phyloP scores from a whole-genome alignment of 1,140 invertebrate species.

The Ceratina australensis region DNA sequence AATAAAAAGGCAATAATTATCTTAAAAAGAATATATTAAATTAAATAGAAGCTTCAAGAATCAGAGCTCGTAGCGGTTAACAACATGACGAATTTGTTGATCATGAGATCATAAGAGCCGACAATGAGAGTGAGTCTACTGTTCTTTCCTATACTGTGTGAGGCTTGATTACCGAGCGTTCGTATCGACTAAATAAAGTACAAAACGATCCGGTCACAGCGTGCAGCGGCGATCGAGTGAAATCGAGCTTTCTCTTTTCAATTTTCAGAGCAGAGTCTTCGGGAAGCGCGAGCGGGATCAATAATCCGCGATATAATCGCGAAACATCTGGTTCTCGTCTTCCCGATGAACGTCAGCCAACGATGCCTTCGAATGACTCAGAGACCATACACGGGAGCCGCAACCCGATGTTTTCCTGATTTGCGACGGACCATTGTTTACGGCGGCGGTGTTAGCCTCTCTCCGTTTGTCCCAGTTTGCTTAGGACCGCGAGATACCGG shows the following conservation, averaged over 20 bases:
- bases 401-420: slow-evolving; percentile 10
- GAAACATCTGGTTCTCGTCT: slow-evolving; percentile 28
- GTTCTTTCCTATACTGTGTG: too few species aligned
- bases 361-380: slow-evolving; percentile 13
- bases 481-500: slow-evolving; percentile 43
- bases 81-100: too few species aligned
- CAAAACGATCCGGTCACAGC: background rate
- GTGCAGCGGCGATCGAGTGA: background rate
- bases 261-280: background rate
- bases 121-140: too few species aligned
- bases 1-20: background rate
- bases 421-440: slow-evolving; percentile 33
- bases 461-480: slow-evolving; percentile 45
- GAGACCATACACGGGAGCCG: slow-evolving; percentile 20
- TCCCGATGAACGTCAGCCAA: background rate
- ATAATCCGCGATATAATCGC: background rate
- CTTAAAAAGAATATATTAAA: too few species aligned
- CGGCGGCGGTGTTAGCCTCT: slow-evolving; percentile 11
- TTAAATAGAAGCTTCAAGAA: too few species aligned
- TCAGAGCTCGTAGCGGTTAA: too few species aligned
- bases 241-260: background rate
- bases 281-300: background rate
- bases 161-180: too few species aligned
- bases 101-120: too few species aligned
- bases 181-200: too few species aligned